A percentile compares a stretch with the other conserved stretches of the same genome.
These are phyloP conservation scores for Acinonyx jubatus DNA, from an alignment of 2,113 vertebrate genomes.

Conservation along the genomic window DNA sequence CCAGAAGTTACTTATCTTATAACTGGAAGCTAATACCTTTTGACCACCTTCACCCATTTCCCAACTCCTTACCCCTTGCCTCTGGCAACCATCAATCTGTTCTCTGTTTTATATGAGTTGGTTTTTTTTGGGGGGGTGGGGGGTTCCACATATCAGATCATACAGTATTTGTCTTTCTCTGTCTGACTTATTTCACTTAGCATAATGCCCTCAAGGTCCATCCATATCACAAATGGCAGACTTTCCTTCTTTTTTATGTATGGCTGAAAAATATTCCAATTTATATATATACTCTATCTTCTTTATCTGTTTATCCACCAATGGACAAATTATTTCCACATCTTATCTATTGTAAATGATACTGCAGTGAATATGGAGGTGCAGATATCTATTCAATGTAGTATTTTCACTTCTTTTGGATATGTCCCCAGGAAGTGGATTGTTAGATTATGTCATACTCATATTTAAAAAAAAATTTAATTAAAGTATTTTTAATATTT, in stretches of 20 bases:
- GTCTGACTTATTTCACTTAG: background rate
- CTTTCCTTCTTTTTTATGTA: background rate
- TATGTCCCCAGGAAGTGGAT: background rate
- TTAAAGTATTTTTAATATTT: background rate
- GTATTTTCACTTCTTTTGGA: background rate
- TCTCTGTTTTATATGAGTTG: background rate
- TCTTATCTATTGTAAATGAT: background rate
- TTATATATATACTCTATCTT: background rate
- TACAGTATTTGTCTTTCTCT: background rate
- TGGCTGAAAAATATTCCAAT: background rate
- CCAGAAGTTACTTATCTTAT: background rate
- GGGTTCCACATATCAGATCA: background rate
- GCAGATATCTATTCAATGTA: background rate
- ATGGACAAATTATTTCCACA: background rate
- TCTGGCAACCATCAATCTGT: background rate
- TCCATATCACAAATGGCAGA: background rate
- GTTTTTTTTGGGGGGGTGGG: background rate
- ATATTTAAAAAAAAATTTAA: no score
- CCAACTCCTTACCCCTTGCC: background rate
- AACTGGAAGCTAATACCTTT: background rate
- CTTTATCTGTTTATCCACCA: background rate
- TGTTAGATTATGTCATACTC: background rate
- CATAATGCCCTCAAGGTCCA: background rate
- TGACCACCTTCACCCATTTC: background rate
- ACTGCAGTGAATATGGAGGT: background rate